Evolutionary conservation across 2,113 vertebrate genomes (phyloP).

Genomic region (Bombycilla garrulus): DNA sequence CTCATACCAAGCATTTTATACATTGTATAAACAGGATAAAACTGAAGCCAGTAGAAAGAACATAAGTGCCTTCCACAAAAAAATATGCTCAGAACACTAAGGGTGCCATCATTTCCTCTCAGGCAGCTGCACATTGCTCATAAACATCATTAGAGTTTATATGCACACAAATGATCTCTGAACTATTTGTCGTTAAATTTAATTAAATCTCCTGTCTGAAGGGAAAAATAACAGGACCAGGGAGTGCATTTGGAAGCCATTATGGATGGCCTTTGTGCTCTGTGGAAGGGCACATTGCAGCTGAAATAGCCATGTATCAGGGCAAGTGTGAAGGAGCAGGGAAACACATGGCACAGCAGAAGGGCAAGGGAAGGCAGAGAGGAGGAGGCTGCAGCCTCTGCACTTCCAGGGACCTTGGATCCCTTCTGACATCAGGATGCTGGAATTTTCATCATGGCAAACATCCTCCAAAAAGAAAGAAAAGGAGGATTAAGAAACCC

Average conservation of each 20-base stretch:
- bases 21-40: background rate
- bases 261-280: background rate
- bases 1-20: background rate
- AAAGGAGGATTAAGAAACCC: background rate
- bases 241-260: background rate
- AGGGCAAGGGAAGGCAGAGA: background rate
- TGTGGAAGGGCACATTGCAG: background rate
- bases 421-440: rapidly evolving
- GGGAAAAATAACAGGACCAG: background rate
- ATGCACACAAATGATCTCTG: background rate
- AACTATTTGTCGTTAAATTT: background rate
- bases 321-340: rapidly evolving
- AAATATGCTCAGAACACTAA: background rate
- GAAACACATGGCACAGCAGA: background rate
- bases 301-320: background rate
- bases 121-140: background rate
- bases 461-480: background rate
- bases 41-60: background rate
- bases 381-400: background rate
- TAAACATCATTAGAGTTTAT: background rate
- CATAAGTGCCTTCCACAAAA: background rate
- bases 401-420: background rate
- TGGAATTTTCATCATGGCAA: background rate
- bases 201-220: background rate
- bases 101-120: background rate